These are phyloP conservation scores for Xestia rhomboidea DNA, from an alignment of 2,888 invertebrate genomes.

Conservation along the genomic window DNA sequence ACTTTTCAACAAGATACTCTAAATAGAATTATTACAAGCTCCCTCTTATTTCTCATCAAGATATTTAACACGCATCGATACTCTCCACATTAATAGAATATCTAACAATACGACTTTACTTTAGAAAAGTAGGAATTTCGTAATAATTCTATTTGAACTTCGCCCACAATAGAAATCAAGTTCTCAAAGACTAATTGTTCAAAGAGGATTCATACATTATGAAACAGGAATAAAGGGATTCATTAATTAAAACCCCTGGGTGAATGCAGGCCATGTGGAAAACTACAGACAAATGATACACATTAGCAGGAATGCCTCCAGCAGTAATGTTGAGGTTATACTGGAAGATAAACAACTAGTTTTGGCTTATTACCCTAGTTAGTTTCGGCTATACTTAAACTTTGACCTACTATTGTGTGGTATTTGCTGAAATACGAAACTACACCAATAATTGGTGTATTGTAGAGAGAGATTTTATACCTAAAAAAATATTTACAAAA, in stretches of 20 bases:
- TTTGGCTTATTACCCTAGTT: slow-evolving; percentile 9
- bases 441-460: no score
- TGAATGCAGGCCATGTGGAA: slow-evolving; percentile 67
- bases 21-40: neutral
- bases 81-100: neutral
- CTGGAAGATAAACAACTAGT: slow-evolving; percentile 31
- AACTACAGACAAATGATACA: slow-evolving; percentile 72
- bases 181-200: slow-evolving; percentile 36
- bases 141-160: slow-evolving; percentile 15
- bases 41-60: neutral
- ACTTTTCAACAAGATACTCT: neutral
- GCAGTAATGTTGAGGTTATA: slow-evolving; percentile 32
- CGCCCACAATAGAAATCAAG: slow-evolving; percentile 3
- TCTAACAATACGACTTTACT: neutral
- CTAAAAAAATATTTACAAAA: no score
- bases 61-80: neutral
- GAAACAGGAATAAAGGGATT: slow-evolving; percentile 65
- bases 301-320: slow-evolving; percentile 65
- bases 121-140: neutral
- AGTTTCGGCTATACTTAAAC: neutral
- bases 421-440: slow-evolving; percentile 5
- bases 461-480: no score
- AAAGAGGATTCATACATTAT: slow-evolving; percentile 51
- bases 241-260: slow-evolving; percentile 70
- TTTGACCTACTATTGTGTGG: slow-evolving; percentile 5